phyloP scores from a whole-genome alignment of 1,140 invertebrate genomes.

The Holcopasites calliopsidis region DNA sequence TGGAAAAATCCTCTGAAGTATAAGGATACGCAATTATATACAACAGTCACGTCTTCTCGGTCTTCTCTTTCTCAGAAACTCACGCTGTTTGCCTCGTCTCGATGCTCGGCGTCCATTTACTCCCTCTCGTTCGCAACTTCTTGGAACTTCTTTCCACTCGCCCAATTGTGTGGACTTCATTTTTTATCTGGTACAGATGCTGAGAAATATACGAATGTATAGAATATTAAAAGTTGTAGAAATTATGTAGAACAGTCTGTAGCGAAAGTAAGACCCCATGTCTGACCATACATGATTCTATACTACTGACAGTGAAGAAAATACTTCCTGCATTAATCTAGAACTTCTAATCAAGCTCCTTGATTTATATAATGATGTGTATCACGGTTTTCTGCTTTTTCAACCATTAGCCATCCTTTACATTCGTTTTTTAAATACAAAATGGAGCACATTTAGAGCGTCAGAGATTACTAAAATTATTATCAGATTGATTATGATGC shows the following conservation, averaged over 20 bases:
- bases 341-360: too few relatives aligned
- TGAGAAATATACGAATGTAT: background rate
- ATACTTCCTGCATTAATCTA: too few relatives aligned
- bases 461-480: too few relatives aligned
- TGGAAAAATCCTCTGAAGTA: constrained; percentile 1
- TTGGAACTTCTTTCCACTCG: background rate
- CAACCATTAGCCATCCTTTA: too few relatives aligned
- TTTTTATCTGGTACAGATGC: background rate
- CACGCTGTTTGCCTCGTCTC: constrained; percentile 18
- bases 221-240: background rate
- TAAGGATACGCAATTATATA: constrained; percentile 14
- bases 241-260: background rate
- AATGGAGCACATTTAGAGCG: background rate
- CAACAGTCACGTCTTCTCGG: constrained; percentile 26
- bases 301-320: constrained; percentile 1
- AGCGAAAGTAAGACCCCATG: background rate
- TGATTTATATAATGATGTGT: too few relatives aligned
- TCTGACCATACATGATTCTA: background rate
- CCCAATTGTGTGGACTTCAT: too few relatives aligned
- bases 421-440: background rate
- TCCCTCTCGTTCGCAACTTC: background rate
- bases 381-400: too few relatives aligned
- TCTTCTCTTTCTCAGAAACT: constrained; percentile 7
- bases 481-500: too few relatives aligned
- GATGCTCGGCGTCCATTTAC: background rate